Percentiles rank a stretch among this genome's conserved stretches.
Conservation (phyloP, 2,888 invertebrate genomes). For the Microplitis manilae region DNA sequence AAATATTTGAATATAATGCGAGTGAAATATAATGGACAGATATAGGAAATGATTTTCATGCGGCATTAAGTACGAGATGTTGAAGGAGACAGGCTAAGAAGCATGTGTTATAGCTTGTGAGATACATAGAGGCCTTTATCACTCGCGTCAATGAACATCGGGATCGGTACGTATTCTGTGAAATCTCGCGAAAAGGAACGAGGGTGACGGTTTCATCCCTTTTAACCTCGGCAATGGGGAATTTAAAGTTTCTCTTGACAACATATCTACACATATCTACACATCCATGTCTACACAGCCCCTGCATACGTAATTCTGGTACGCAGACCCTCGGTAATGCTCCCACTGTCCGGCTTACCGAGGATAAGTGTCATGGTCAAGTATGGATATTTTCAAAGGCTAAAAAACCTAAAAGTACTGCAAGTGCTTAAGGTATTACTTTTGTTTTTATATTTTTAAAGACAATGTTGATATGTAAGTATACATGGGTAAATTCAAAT, state of each 20-base stretch:
- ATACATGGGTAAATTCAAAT: neutral
- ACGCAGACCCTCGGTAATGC: constrained; percentile 52
- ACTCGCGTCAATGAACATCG: constrained; percentile 46
- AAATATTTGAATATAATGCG: constrained; percentile 1
- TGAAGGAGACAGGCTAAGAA: constrained; percentile 46
- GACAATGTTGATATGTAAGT: neutral
- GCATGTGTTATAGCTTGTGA: constrained; percentile 36
- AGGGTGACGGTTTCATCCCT: constrained; percentile 64
- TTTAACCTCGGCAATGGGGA: constrained; percentile 35
- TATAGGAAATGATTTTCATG: constrained; percentile 55
- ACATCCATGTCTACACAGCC: neutral
- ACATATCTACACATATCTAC: constrained; percentile 55
- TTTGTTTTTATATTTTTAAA: neutral
- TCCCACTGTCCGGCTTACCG: constrained; percentile 62
- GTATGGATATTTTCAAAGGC: neutral
- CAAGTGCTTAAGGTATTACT: no score
- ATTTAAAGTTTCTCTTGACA: constrained; percentile 9
- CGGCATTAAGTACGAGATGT: constrained; percentile 50
- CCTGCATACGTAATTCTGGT: constrained; percentile 64
- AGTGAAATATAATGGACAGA: constrained; percentile 45
- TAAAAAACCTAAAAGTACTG: neutral
- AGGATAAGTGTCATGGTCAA: constrained; percentile 65
- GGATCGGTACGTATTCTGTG: constrained; percentile 64
- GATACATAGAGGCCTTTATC: constrained; percentile 40
- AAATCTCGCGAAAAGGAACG: constrained; percentile 68